Percentiles rank a stretch among this genome's conserved stretches.
phyloP scores from a whole-genome alignment of 2,888 invertebrate genomes.

The Tridacna crocea region DNA sequence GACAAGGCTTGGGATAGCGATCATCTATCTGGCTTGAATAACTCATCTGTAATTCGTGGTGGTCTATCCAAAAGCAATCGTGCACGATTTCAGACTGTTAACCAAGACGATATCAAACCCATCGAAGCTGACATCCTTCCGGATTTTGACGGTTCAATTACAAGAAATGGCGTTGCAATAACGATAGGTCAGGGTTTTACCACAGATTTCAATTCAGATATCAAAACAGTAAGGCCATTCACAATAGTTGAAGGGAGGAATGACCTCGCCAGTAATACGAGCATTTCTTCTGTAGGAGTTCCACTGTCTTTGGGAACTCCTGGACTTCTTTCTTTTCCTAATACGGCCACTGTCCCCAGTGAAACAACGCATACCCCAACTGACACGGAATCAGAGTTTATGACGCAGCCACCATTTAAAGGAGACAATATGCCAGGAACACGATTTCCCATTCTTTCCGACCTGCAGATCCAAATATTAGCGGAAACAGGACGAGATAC shows the following conservation, averaged over 20 bases:
- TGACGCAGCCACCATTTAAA: no score
- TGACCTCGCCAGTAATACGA: neutral
- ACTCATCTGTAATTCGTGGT: neutral
- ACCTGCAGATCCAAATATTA: no score
- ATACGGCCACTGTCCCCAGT: neutral
- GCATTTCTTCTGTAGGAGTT: neutral
- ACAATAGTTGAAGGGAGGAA: neutral
- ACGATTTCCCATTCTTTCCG: no score
- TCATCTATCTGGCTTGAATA: neutral
- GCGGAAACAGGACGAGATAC: no score
- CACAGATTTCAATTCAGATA: neutral
- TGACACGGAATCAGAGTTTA: neutral
- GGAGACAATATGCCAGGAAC: no score
- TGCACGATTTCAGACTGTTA: neutral
- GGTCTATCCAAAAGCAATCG: no score
- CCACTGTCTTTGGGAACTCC: neutral
- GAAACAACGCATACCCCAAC: neutral
- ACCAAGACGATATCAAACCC: neutral
- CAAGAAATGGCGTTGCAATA: neutral
- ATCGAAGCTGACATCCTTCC: neutral
- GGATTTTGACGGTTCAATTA: neutral
- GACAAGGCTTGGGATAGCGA: constrained; percentile 1
- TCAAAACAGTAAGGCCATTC: neutral
- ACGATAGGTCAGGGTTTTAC: neutral
- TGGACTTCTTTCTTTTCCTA: neutral